Percentiles rank a stretch among this genome's conserved stretches.
These are phyloP conservation scores for Epinephelus awoara DNA, from an alignment of 2,797 vertebrate species.

Conservation along the genomic window DNA sequence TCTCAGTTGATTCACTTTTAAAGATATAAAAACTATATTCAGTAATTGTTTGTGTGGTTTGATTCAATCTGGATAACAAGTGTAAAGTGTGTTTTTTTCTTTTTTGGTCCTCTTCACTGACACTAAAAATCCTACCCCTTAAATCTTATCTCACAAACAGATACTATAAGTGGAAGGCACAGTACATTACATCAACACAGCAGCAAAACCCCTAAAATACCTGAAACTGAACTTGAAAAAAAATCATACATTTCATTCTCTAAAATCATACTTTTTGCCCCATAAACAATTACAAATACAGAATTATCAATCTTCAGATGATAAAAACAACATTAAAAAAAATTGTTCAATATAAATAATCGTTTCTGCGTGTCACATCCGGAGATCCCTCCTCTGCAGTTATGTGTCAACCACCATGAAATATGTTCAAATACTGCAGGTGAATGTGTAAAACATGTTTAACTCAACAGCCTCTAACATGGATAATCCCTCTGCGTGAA, in stretches of 20 bases:
- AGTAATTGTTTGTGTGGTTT: not conserved
- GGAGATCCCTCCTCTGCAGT: conserved; percentile 14
- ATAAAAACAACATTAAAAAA: conserved; percentile 33
- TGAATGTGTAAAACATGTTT: not conserved
- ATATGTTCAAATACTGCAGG: conserved; percentile 53
- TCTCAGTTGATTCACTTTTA: not conserved
- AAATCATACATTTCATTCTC: conserved; percentile 22
- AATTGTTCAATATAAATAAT: conserved; percentile 67
- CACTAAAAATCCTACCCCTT: not conserved
- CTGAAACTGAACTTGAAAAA: conserved; percentile 12
- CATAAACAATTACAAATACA: not conserved
- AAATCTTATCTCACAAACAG: not conserved
- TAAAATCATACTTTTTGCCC: conserved; percentile 1
- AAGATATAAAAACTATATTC: not conserved
- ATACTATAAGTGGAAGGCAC: not conserved
- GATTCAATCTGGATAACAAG: not conserved
- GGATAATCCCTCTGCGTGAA: conserved; percentile 14
- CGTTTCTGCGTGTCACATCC: conserved; percentile 17
- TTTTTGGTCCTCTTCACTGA: not conserved
- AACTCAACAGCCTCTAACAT: conserved; percentile 9
- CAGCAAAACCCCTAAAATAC: conserved; percentile 37
- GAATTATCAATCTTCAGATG: conserved; percentile 20
- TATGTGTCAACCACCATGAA: conserved; percentile 9
- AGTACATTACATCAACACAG: conserved; percentile 5
- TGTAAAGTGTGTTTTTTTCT: not conserved